Conservation (phyloP, 2,888 invertebrate genomes). For the Chrysodeixis includens region DNA sequence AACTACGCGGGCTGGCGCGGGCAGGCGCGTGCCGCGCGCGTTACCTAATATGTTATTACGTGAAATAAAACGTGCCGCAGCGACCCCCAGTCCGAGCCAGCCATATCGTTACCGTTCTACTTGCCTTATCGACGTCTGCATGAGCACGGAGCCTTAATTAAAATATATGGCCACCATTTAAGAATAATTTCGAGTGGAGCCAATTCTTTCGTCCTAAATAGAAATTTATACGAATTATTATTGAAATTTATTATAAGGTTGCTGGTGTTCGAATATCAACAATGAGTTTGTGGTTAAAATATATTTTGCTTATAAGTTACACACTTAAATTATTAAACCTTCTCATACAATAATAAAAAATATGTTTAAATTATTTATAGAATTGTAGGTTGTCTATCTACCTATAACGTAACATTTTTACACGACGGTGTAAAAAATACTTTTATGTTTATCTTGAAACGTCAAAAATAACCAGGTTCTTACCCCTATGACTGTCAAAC, state of each 20-base stretch:
- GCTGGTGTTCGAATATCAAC: constrained; percentile 37
- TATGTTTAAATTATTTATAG: no score
- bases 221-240: constrained; percentile 74
- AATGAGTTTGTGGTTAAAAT: constrained; percentile 12
- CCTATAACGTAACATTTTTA: no score
- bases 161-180: constrained; percentile 84
- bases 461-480: no score
- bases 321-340: no score
- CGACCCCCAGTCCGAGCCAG: constrained; percentile 64
- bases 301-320: background rate
- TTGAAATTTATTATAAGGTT: constrained; percentile 66
- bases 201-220: constrained; percentile 73
- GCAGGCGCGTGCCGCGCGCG: constrained; percentile 70
- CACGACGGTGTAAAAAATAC: no score
- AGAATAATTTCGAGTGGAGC: constrained; percentile 75
- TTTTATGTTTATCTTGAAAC: no score
- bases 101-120: constrained; percentile 70
- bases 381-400: no score
- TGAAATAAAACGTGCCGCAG: constrained; percentile 81
- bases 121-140: constrained; percentile 80
- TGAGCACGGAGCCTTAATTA: constrained; percentile 82
- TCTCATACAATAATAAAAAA: no score
- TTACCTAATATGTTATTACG: constrained; percentile 85
- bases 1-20: constrained; percentile 71
- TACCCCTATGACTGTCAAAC: no score